phyloP scores from a whole-genome alignment of 2,113 vertebrate species.

The Edolisoma coerulescens region DNA sequence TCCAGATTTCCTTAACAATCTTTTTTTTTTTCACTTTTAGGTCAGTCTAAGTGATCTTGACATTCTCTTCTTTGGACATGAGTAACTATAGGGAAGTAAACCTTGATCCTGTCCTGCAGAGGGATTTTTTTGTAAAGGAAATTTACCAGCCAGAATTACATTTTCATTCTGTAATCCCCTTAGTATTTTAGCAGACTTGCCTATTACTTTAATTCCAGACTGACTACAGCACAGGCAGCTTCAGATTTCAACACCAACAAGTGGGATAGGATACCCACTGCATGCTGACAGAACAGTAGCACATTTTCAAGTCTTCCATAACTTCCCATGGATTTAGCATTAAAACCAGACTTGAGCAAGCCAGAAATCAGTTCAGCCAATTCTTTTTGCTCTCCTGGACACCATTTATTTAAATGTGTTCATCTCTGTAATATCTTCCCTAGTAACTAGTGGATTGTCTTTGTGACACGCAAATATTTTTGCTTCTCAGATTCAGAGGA shows the following conservation, averaged over 20 bases:
- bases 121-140: background rate
- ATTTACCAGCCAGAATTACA: background rate
- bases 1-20: background rate
- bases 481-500: background rate
- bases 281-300: constrained; percentile 9
- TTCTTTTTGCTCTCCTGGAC: background rate
- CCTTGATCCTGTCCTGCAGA: background rate
- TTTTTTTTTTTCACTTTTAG: background rate
- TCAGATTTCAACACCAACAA: background rate
- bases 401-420: background rate
- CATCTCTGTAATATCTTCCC: constrained; percentile 23
- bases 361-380: background rate
- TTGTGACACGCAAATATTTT: constrained; percentile 44
- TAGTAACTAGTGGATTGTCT: constrained; percentile 32
- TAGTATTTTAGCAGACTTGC: background rate
- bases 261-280: background rate
- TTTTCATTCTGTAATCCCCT: background rate
- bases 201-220: background rate
- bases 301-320: constrained; percentile 3
- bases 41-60: background rate
- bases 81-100: background rate
- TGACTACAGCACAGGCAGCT: background rate
- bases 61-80: background rate
- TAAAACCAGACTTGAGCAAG: background rate
- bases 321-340: background rate